A percentile compares a stretch with the other conserved stretches of the same genome.
Conservation (phyloP, 1,140 invertebrate genomes). For the Ctenoplectra terminalis region DNA sequence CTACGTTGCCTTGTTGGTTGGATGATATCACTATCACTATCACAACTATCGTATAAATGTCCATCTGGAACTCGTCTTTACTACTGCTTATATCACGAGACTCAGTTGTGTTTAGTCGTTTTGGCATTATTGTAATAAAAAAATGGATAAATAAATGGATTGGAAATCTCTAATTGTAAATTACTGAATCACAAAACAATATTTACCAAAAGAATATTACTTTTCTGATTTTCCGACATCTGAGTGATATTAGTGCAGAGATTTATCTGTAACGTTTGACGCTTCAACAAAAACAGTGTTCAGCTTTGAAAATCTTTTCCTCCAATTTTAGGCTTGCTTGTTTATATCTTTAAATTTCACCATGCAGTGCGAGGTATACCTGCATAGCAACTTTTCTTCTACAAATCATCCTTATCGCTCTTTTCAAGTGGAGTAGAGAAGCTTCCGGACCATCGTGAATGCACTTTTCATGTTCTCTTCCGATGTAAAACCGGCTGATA, state of each 20-base stretch:
- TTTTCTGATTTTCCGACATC: background rate
- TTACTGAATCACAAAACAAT: background rate
- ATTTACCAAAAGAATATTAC: slow-evolving; percentile 1
- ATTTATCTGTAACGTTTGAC: background rate
- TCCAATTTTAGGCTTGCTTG: too few relatives aligned
- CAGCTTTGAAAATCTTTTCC: too few relatives aligned
- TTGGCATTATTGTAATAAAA: background rate
- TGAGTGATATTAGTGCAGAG: background rate
- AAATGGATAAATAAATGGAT: background rate
- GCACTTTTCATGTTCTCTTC: too few relatives aligned
- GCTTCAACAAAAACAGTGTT: background rate
- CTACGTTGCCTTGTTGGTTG: too few relatives aligned
- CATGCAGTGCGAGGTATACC: background rate
- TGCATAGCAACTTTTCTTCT: background rate
- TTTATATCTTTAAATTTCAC: too few relatives aligned
- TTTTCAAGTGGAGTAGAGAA: background rate
- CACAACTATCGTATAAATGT: too few relatives aligned
- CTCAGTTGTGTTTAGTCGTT: background rate
- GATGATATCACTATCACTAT: too few relatives aligned
- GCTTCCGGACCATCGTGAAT: background rate
- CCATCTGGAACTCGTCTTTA: too few relatives aligned
- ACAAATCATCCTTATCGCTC: background rate
- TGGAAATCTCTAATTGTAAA: background rate
- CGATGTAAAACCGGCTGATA: too few relatives aligned
- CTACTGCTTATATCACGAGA: background rate